These are phyloP conservation scores for Xerus inauris DNA, from an alignment of 2,113 vertebrate genomes.

Conservation along the genomic window DNA sequence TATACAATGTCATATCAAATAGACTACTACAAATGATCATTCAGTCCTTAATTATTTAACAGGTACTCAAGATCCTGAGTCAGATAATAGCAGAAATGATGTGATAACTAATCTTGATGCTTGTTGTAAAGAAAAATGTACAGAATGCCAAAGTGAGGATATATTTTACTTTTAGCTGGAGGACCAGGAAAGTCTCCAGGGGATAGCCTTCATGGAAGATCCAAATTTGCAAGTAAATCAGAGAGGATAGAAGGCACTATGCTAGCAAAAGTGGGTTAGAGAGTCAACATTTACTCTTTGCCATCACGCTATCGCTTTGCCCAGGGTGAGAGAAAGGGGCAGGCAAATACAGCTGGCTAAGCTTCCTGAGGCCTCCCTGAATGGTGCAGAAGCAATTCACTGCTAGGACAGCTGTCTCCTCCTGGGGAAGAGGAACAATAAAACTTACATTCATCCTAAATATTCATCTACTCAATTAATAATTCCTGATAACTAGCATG, in stretches of 20 bases:
- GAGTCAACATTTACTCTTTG: not conserved
- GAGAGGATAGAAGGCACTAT: not conserved
- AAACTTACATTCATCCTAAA: no score
- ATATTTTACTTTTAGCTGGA: not conserved
- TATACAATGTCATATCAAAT: constrained; percentile 23
- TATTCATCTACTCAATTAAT: not conserved
- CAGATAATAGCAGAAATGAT: not conserved
- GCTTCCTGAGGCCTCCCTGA: not conserved
- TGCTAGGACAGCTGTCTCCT: constrained; percentile 18
- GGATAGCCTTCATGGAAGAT: not conserved
- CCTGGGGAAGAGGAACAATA: not conserved
- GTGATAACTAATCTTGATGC: not conserved
- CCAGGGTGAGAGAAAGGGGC: not conserved
- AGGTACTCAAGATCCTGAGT: not conserved
- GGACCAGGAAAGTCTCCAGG: not conserved
- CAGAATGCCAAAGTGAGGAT: not conserved
- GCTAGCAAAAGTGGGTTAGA: not conserved
- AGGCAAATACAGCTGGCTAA: not conserved
- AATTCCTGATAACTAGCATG: not conserved
- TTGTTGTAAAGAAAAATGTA: not conserved
- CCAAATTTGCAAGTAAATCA: not conserved
- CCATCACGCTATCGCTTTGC: not conserved
- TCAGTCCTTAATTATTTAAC: not conserved
- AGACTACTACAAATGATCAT: not conserved
- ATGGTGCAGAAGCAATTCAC: not conserved